A percentile compares a stretch with the other conserved stretches of the same genome.
These are phyloP conservation scores for Lagenorhynchus albirostris DNA, from an alignment of 2,113 vertebrate species.

Conservation along the genomic window DNA sequence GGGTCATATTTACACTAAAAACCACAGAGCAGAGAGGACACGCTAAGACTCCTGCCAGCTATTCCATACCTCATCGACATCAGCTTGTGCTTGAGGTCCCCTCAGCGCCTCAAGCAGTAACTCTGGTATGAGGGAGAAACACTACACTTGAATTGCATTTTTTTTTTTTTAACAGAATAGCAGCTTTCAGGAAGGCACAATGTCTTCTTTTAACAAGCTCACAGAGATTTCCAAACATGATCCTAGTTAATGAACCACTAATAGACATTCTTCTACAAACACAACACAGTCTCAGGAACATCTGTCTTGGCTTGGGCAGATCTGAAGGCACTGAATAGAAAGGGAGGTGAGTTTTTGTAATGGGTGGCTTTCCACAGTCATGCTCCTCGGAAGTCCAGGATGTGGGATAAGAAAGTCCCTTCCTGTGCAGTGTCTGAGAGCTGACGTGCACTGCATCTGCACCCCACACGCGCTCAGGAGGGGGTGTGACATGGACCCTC, in stretches of 20 bases:
- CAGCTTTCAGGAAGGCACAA: not conserved
- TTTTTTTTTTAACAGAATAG: not conserved
- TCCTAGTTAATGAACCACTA: not conserved
- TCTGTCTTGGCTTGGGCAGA: not conserved
- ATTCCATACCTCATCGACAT: not conserved
- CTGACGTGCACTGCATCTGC: not conserved
- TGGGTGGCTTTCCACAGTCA: not conserved
- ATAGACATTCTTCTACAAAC: not conserved
- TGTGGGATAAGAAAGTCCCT: not conserved
- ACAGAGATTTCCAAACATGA: not conserved
- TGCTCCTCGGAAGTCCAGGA: not conserved
- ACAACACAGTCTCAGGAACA: not conserved
- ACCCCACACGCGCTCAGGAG: not conserved
- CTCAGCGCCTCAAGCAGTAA: not conserved
- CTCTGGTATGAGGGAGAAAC: not conserved
- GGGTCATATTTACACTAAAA: not conserved
- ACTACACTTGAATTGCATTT: not conserved
- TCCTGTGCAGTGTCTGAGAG: not conserved
- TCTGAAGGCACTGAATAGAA: not conserved
- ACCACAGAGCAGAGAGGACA: not conserved
- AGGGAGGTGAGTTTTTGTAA: not conserved
- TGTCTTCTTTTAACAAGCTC: not conserved
- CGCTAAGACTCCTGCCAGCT: not conserved
- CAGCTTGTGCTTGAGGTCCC: not conserved
- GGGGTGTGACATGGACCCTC: rapidly evolving